Evolutionary conservation across 2,888 invertebrate species (phyloP).

Genomic region (Ametastegia equiseti): DNA sequence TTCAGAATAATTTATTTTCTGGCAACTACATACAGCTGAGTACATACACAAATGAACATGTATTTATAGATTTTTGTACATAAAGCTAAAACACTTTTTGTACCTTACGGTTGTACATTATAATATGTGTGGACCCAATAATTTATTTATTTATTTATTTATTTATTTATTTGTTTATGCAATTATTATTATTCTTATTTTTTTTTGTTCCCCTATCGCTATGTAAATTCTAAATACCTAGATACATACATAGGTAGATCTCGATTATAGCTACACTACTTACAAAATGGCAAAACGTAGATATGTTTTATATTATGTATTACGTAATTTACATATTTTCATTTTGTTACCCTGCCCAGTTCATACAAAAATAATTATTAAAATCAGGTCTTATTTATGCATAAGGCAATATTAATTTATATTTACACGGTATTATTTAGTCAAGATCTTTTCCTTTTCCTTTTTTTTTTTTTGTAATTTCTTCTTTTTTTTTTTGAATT

Average conservation of each 20-base stretch:
- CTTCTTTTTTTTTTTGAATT: no score
- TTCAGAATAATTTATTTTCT: slow-evolving; percentile 41
- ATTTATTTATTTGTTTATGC: slow-evolving; percentile 61
- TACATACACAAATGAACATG: slow-evolving; percentile 7
- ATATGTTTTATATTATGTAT: slow-evolving; percentile 52
- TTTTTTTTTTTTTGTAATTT: no score
- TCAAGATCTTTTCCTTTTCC: no score
- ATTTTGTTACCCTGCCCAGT: slow-evolving; percentile 65
- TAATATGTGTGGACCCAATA: slow-evolving; percentile 65
- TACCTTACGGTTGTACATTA: slow-evolving; percentile 64
- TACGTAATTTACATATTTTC: slow-evolving; percentile 71
- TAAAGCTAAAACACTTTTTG: slow-evolving; percentile 74
- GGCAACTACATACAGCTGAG: slow-evolving; percentile 36
- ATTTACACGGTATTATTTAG: no score
- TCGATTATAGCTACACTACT: slow-evolving; percentile 64
- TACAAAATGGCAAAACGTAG: slow-evolving; percentile 59
- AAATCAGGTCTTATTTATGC: not conserved
- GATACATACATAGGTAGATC: slow-evolving; percentile 22
- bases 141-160: slow-evolving; percentile 65
- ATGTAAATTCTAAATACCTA: slow-evolving; percentile 6
- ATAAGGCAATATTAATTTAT: slow-evolving; percentile 19
- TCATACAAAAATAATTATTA: slow-evolving; percentile 17
- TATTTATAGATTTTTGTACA: slow-evolving; percentile 58
- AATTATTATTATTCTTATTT: no score
- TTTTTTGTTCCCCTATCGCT: not conserved